Conservation (phyloP, 1,140 invertebrate genomes). For the Batillaria attramentaria region DNA sequence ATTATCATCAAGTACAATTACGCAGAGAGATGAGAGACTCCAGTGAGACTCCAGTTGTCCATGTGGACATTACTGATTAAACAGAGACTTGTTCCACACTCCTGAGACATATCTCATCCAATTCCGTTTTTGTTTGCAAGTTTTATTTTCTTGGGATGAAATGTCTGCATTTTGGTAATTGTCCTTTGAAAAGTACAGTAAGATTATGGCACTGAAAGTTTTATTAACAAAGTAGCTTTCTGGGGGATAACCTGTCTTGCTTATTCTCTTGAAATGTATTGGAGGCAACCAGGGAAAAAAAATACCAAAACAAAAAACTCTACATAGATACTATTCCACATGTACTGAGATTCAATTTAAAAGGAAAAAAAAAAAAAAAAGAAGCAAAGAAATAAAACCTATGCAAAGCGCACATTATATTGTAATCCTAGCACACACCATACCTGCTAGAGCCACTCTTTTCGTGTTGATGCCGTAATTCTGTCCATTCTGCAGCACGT, state of each 20-base stretch:
- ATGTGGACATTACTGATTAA: neutral
- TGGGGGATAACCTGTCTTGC: neutral
- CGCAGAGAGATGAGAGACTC: no score
- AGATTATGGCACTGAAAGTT: no score
- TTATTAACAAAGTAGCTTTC: no score
- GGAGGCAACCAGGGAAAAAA: neutral
- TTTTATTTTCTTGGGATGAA: neutral
- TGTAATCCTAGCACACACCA: neutral
- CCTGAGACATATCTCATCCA: neutral
- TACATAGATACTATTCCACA: neutral
- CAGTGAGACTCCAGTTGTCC: neutral
- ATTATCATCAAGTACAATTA: neutral
- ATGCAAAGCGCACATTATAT: neutral
- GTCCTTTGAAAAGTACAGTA: neutral
- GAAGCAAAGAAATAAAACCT: neutral
- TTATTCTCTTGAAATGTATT: neutral
- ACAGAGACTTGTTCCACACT: no score
- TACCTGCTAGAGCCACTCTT: slow-evolving; percentile 55
- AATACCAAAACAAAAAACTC: neutral
- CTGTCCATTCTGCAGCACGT: slow-evolving; percentile 51
- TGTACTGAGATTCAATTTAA: neutral
- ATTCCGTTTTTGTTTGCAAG: neutral
- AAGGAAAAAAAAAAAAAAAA: neutral
- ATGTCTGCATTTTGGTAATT: neutral
- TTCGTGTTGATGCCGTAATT: slow-evolving; percentile 47